Evolutionary conservation across 2,113 vertebrate species (phyloP), one percentile per base, ranked within the genome.

Genomic region (Nerophis lumbriciformis): DNA sequence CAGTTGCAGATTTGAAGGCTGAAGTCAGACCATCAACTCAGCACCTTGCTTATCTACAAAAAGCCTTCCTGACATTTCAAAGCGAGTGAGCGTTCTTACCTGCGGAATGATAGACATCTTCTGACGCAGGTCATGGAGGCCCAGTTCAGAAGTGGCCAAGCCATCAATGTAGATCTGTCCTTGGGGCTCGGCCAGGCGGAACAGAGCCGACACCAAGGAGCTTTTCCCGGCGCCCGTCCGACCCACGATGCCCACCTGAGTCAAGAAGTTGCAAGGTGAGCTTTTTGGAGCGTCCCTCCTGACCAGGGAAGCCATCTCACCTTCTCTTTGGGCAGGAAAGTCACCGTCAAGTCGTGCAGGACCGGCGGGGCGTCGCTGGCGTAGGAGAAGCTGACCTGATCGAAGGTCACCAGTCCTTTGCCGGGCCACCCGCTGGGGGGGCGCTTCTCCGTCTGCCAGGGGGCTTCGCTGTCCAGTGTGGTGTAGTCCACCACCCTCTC

Each of bases 71-170:
- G 19, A 16, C 50, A 47, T 1, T 4, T 15, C 12, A 15, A n/a
- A 8, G 19, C 13, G 4, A 8, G 19, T 6, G 4, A 19, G 19
- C 19, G 19, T 19, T 19, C 1, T 9, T n/a, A 97, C 94, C 92
- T 97, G 95, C 82, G 96, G 96, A 76, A 99, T 98, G 89, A 99
- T 98, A 16, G 96, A 97, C 90, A 99, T 97, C 87, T 93, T 95
- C 87, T 92, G 93, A 28, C 96, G 88, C 77, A 99, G 88, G 80
- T 97, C 94, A 8, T 96, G 94, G 19, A 99, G 92, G 55, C 96
- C 95, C 11, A 99, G 90, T 77, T 96, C 91, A 6, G 93, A 93
- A 7, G 92, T 98, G 84, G 93, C 75, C 71, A 94, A 54, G 0
- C 92, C 93, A 48, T 99, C 95, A 58, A 99, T 93, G 86, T 90